phyloP scores from a whole-genome alignment of 2,797 vertebrate genomes.

The Staurois parvus region DNA sequence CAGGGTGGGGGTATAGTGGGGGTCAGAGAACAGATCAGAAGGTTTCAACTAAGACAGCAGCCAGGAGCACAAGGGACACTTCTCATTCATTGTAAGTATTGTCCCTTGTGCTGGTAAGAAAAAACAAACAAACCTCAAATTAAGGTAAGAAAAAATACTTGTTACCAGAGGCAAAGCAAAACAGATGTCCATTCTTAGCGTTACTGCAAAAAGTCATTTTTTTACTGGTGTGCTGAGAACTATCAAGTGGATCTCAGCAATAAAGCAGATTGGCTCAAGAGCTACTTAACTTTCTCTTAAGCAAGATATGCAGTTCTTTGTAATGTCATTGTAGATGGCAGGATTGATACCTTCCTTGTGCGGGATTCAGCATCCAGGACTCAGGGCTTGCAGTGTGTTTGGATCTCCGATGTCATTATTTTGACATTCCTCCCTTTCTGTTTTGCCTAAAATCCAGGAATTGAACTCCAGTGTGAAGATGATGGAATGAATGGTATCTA shows the following conservation, averaged over 20 bases:
- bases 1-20: no score
- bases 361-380: constrained; percentile 28
- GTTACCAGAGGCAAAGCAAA: not conserved
- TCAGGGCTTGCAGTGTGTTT: constrained; percentile 26
- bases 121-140: not conserved
- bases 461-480: constrained; percentile 38
- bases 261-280: constrained; percentile 36
- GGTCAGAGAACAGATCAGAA: no score
- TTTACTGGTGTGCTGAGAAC: constrained; percentile 21
- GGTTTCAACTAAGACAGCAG: no score
- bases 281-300: constrained; percentile 44
- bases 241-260: constrained; percentile 41
- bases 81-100: no score
- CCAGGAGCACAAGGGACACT: no score
- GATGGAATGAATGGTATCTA: constrained; percentile 55
- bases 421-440: constrained; percentile 49
- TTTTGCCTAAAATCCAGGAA: constrained; percentile 45
- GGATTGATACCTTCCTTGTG: constrained; percentile 34
- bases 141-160: not conserved
- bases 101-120: no score
- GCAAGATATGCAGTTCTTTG: constrained; percentile 29
- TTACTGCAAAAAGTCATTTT: not conserved
- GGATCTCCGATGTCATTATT: constrained; percentile 26
- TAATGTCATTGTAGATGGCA: constrained; percentile 36
- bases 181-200: not conserved